phyloP scores from a whole-genome alignment of 2,888 invertebrate genomes.

The Conus canariensis region DNA sequence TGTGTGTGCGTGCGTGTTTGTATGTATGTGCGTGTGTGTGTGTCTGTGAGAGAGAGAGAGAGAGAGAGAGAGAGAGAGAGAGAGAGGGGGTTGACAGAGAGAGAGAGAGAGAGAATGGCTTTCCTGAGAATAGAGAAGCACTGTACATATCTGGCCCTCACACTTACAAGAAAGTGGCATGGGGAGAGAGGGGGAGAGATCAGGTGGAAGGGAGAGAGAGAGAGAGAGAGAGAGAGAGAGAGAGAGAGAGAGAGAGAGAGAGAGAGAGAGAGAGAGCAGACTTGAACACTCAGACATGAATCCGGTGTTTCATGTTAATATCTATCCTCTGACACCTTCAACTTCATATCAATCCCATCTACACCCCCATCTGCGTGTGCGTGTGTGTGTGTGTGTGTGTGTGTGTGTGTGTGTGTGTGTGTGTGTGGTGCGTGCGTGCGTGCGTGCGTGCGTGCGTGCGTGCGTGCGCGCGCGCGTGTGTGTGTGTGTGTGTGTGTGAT shows the following conservation, averaged over 20 bases:
- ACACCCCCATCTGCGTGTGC: neutral
- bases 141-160: neutral
- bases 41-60: neutral
- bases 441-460: slow-evolving; percentile 20
- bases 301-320: no score
- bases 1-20: neutral
- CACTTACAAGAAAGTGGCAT: neutral
- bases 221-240: neutral
- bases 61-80: slow-evolving; percentile 17
- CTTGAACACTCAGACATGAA: no score
- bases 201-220: neutral
- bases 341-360: no score
- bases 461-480: slow-evolving; percentile 29
- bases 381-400: slow-evolving; percentile 12
- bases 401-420: slow-evolving; percentile 33
- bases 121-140: neutral
- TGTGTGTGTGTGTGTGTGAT: slow-evolving; percentile 17
- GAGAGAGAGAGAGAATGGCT: neutral
- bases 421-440: slow-evolving; percentile 29
- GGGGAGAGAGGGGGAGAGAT: neutral
- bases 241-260: neutral
- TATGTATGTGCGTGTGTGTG: slow-evolving; percentile 13
- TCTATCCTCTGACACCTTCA: no score
- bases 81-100: neutral
- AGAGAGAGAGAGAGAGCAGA: neutral